Base-by-base conservation (phyloP, 2,113 vertebrate genomes). In the Stigmatopora argus region DNA sequence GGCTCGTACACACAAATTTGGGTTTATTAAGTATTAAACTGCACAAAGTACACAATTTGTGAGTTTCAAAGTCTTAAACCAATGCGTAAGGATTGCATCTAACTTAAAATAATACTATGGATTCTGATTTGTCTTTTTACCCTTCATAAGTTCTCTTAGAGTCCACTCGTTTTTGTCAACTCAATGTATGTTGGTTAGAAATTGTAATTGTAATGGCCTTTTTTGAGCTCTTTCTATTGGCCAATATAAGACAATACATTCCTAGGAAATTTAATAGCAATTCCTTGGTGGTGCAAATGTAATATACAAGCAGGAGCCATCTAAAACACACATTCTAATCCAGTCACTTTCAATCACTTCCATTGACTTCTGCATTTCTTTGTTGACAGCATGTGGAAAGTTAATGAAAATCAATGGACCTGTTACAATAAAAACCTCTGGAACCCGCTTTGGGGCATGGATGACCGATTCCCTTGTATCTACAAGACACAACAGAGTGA, bases 391-490 rank as follows among this genome's bases (percentile, higher is more conserved):
- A 5, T 99, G 97, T 82, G 97, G 96, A 17, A 99, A 97, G 89
- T 60, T 99, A 92, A 99, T 99, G 97, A 98, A 98, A 92, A 98
- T 98, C 91, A 95, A 93, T 74, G 96, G 95, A 79, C 96, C 96
- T 44, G 83, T 91, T 79, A 98, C 96, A 75, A 90, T 99, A 86
- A 99, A 99, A 93, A 97, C 92, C 73, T 99, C 97, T 18, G 96
- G 97, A 87, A 98, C 95, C 19, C 91, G 97, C 61, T 99, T 98
- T 85, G 97, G 96, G 53, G 96, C 97, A 79, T 99, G 97, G 97
- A 98, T 98, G 96, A 97, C 94, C 23, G 97, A 99, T 78, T 96
- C 96, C 19, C 80, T 94, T 67, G 93, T 94, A 67, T 90, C 94
- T 18, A 91, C 93, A 72, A 95, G 93, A 87, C 94, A 94, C 74